These are phyloP conservation scores for Vanacampus margaritifer DNA, from an alignment of 2,113 vertebrate species.

Conservation along the genomic window DNA sequence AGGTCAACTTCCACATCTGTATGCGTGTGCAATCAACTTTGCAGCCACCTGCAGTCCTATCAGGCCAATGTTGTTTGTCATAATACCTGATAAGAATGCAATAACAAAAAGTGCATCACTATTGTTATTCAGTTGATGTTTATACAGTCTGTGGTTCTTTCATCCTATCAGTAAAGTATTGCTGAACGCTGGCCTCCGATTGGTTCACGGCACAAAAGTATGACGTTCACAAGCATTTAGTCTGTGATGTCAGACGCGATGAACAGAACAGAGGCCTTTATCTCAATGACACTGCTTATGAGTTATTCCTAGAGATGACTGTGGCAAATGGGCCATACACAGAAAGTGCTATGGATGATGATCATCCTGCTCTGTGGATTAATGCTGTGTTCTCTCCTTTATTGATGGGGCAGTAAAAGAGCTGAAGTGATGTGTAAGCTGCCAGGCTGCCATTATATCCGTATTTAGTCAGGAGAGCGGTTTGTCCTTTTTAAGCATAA, in stretches of 20 bases:
- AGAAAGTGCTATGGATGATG: neutral
- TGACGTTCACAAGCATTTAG: constrained; percentile 2
- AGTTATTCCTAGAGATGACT: constrained; percentile 32
- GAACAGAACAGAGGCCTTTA: constrained; percentile 11
- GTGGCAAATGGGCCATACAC: neutral
- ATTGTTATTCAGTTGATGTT: constrained; percentile 1
- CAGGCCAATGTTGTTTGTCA: neutral
- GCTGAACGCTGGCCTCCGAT: neutral
- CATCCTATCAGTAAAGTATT: neutral
- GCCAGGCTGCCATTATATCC: neutral
- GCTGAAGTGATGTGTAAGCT: constrained; percentile 15
- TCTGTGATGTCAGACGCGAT: constrained; percentile 25
- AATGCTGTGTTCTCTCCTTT: constrained; percentile 4
- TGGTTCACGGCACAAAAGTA: neutral
- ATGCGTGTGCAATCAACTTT: too few relatives aligned
- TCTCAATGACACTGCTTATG: constrained; percentile 15
- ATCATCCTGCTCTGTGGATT: neutral
- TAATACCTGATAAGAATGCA: neutral
- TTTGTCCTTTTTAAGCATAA: constrained; percentile 35
- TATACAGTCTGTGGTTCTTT: constrained; percentile 2
- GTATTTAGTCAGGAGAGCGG: neutral
- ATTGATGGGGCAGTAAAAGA: constrained; percentile 5
- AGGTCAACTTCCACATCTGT: too few relatives aligned
- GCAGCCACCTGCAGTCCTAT: neutral
- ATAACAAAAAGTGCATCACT: neutral